Base-by-base conservation (phyloP, 2,797 vertebrate genomes). In the Clarias fuscus region DNA sequence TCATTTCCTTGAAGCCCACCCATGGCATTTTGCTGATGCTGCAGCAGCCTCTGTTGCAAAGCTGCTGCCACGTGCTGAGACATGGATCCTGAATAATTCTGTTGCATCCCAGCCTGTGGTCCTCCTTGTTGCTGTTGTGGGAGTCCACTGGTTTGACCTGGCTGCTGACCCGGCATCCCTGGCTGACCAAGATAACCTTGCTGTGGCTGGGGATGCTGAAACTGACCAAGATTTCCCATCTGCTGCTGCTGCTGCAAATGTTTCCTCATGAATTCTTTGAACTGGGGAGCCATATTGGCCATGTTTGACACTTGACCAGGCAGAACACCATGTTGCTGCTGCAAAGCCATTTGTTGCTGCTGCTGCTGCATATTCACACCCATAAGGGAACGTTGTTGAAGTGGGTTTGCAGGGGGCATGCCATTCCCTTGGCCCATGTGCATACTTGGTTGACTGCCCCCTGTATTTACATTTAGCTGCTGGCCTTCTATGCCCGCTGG, bases 141-240 rank as follows among this genome's bases (percentile, higher is more conserved):
- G 22, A 90, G 93, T 33, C 86, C 91, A 1, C 90, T 92, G n/a
- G 92, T 85, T 85, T 95, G 95, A 30, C 93, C 93, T 24, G 94
- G 90, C 89, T 95, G 95, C 92, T 91, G 95, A 90, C 90, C 93
- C 91, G 84, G 90, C 88, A 88, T 94, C 91, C 89, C 95, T 91
- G 87, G 88, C 91, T 86, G 93, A 89, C 86, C 93, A 68, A 90
- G 85, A 86, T 92, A 93, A 71, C 84, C 90, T 71, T 96, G 96
- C 71, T 93, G 96, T 24, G 95, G 96, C 92, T 6, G 97, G 90
- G 0, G 96, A 94, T 94, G 94, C 88, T 97, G 98, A 88, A 98
- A 98, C 93, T 97, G 97, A 89, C 86, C 95, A 3, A 98, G 97
- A 91, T 95, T 97, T 79, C 95, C 96, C 96, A 99, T 96, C 40